These are phyloP conservation scores for Hypocryptadius cinnamomeus DNA, from an alignment of 2,113 vertebrate species.

Conservation along the genomic window DNA sequence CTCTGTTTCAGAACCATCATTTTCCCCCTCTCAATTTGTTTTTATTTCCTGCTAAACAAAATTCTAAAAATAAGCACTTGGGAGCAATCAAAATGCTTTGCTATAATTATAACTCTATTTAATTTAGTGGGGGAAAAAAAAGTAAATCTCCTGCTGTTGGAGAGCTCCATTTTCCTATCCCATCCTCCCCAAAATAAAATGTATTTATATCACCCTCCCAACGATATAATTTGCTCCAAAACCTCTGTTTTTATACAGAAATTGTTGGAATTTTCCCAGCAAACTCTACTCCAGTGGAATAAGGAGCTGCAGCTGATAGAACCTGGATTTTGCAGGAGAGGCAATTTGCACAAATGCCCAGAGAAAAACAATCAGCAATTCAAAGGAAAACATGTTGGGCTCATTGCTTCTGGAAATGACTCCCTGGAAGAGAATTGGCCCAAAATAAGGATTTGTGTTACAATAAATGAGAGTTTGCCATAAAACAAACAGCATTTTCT, in stretches of 20 bases:
- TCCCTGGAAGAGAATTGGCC: neutral
- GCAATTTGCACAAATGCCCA: neutral
- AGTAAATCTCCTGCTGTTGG: neutral
- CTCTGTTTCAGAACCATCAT: neutral
- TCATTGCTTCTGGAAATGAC: neutral
- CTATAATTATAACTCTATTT: neutral
- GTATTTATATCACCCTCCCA: neutral
- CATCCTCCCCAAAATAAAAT: neutral
- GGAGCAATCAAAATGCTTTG: neutral
- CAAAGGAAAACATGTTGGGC: neutral
- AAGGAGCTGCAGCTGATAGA: neutral
- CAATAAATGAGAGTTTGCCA: neutral
- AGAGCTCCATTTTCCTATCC: neutral
- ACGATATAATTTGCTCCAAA: neutral
- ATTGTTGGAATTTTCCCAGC: neutral
- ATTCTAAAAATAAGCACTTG: constrained; percentile 4
- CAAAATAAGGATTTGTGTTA: neutral
- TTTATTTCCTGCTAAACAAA: constrained; percentile 19
- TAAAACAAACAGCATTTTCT: neutral
- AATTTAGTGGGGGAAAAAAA: neutral
- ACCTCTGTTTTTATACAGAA: neutral
- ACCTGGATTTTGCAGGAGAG: neutral
- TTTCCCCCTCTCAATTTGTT: neutral
- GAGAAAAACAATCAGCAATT: neutral
- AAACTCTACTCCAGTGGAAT: neutral